Evolutionary conservation across 2,888 invertebrate species (phyloP), one percentile per base, ranked within the genome.

Genomic region (Spodoptera exigua): DNA sequence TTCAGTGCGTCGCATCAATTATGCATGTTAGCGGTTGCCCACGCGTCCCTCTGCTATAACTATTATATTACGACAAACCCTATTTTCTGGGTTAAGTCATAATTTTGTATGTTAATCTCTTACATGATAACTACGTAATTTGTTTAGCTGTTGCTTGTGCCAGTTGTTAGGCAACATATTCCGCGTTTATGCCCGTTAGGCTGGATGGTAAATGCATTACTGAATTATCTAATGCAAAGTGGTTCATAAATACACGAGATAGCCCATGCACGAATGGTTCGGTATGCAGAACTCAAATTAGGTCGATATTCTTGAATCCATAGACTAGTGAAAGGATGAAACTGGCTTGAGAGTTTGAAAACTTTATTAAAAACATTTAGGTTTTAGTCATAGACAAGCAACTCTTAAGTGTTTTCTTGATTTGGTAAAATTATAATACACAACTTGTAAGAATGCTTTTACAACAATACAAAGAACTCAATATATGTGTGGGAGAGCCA

Each of bases 51-150:
- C 35, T 9, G 35, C 44, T 61, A 53, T 17, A 70, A 17, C 47
- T 56, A 44, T 51, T 52, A 70, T 65, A 59, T 54, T 45, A 59
- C 55, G 40, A 55, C 71, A 59, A 55, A 59, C 71, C 44, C 32
- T 32, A 32, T 39, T 59, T 71, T 59, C 66, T 65, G 71, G 68
- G 68, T 69, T 59, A 55, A 71, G 43, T 65, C 55, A 59, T 71
- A 48, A 59, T 64, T 70, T 51, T 47, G 48, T 47, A 70, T 59
- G 47, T 59, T 54, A 52, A 70, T 59, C 58, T 11, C 51, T 69
- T 59, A 45, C 45, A 59, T 55, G 51, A 41, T 48, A 35, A 18
- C 37, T 14, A 55, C 55, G 55, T 52, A 71, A 65, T 71, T 52
- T 45, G 11, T 43, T 41, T 64, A 51, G 36, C 13, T 49, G 44